These are phyloP conservation scores for Aphelinus atriplicis DNA, from an alignment of 1,140 invertebrate species.

Conservation along the genomic window DNA sequence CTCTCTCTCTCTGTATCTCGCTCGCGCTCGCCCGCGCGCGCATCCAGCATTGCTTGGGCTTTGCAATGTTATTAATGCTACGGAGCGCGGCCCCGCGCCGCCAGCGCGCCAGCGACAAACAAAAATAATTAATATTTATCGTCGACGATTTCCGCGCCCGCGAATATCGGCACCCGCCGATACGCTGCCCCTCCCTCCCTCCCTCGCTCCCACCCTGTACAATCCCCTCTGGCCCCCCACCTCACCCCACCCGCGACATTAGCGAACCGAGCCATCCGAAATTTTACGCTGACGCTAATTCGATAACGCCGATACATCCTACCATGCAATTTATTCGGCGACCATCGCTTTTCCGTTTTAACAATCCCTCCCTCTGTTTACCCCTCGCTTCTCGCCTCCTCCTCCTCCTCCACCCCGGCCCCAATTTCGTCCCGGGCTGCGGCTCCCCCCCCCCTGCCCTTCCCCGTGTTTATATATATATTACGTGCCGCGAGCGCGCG, in stretches of 20 bases:
- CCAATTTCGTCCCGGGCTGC: background rate
- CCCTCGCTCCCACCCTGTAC: background rate
- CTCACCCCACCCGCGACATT: conserved; percentile 40
- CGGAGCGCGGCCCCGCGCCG: conserved; percentile 50
- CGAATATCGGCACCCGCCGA: conserved; percentile 57
- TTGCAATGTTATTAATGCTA: conserved; percentile 66
- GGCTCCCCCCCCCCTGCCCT: background rate
- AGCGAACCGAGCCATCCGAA: conserved; percentile 48
- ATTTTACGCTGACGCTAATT: conserved; percentile 62
- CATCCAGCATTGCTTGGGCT: conserved; percentile 43
- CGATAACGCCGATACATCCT: conserved; percentile 62
- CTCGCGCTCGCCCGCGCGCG: too few relatives aligned
- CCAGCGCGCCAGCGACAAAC: conserved; percentile 59
- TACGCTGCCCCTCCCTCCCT: conserved; percentile 49
- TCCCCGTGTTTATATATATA: conserved; percentile 9
- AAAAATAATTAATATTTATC: conserved; percentile 69
- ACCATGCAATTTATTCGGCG: conserved; percentile 56
- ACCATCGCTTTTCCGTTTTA: conserved; percentile 52
- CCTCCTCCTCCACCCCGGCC: background rate
- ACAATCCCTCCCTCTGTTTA: conserved; percentile 39
- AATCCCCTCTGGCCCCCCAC: conserved; percentile 11
- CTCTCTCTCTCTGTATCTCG: too few relatives aligned
- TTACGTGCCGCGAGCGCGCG: background rate
- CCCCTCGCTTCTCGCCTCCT: background rate
- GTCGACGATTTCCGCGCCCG: conserved; percentile 63